Percentiles rank a stretch among this genome's conserved stretches.
Conservation (phyloP, 2,888 invertebrate species). For the Drosophila mulleri region DNA sequence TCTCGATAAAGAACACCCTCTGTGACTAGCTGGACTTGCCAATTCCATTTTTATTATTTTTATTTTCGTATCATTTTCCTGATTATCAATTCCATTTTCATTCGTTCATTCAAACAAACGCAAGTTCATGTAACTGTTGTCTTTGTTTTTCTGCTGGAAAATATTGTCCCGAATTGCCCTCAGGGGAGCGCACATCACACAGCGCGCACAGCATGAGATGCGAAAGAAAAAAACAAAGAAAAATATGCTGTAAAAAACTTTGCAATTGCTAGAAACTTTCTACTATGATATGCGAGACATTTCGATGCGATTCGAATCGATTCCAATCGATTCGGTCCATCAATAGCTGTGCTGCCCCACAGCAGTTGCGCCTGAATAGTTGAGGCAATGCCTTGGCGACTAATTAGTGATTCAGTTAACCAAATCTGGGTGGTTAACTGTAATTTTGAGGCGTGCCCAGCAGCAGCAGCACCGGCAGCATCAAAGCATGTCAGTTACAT, state of each 20-base stretch:
- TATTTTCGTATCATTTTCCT: constrained; percentile 45
- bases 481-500: constrained; percentile 24
- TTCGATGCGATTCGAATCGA: constrained; percentile 44
- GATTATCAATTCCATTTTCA: constrained; percentile 52
- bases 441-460: constrained; percentile 8
- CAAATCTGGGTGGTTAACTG: constrained; percentile 7
- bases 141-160: constrained; percentile 37
- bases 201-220: constrained; percentile 9
- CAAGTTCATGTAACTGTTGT: constrained; percentile 28
- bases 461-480: background rate
- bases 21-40: background rate
- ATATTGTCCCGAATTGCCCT: constrained; percentile 55
- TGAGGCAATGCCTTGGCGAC: constrained; percentile 9
- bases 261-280: constrained; percentile 52
- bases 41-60: constrained; percentile 23
- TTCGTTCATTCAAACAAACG: constrained; percentile 21
- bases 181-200: constrained; percentile 21
- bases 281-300: constrained; percentile 43
- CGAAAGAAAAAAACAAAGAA: background rate
- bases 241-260: constrained; percentile 44
- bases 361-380: constrained; percentile 22
- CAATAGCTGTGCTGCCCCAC: constrained; percentile 13
- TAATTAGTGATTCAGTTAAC: constrained; percentile 40
- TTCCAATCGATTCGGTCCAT: constrained; percentile 42
- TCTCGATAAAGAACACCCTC: background rate